These are phyloP conservation scores for Podarcis siculus DNA, from an alignment of 2,797 vertebrate genomes.

Conservation along the genomic window DNA sequence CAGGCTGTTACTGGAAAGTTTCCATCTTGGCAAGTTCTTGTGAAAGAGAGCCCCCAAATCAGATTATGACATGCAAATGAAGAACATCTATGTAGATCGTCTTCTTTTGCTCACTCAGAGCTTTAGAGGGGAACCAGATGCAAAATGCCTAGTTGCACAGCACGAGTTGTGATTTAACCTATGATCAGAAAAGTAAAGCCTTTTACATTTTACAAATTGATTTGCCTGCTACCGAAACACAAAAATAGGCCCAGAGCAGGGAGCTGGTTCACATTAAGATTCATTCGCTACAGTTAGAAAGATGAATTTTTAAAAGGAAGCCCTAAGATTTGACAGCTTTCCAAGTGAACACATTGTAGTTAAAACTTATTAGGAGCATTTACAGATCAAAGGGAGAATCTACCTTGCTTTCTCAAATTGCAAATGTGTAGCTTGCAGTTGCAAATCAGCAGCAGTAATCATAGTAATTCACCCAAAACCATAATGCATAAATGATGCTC, in stretches of 20 bases:
- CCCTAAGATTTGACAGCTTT: slow-evolving; percentile 49
- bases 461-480: background rate
- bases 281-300: slow-evolving; percentile 23
- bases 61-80: background rate
- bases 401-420: background rate
- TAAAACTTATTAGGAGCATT: slow-evolving; percentile 46
- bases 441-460: background rate
- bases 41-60: background rate
- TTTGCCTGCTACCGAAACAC: slow-evolving; percentile 23
- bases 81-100: background rate
- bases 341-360: slow-evolving; percentile 36
- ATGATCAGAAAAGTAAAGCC: accelerated
- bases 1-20: background rate
- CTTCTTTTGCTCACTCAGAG: accelerated
- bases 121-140: background rate
- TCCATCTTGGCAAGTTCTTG: slow-evolving; percentile 30
- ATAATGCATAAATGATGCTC: background rate
- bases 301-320: slow-evolving; percentile 40
- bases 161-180: slow-evolving; percentile 19
- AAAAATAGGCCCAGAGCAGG: background rate
- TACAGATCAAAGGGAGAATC: slow-evolving; percentile 51
- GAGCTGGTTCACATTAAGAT: background rate
- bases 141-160: background rate
- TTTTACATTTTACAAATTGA: background rate
- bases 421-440: background rate